Percentiles rank a stretch among this genome's conserved stretches.
Evolutionary conservation across 1,140 invertebrate genomes (phyloP).

Genomic region (Zelostemma sp.): DNA sequence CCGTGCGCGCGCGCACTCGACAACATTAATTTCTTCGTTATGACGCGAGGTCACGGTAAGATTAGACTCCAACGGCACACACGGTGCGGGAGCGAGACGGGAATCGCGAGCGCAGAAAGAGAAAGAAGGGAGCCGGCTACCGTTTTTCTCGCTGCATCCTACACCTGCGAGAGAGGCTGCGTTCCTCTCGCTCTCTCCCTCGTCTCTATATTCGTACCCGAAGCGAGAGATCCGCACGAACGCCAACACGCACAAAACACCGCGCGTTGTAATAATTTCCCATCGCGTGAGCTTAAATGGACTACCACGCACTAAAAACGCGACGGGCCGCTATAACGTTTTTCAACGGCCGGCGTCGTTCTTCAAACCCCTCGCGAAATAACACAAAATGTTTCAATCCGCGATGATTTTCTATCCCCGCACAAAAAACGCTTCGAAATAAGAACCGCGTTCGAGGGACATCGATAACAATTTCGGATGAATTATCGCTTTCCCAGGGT

Average conservation of each 20-base stretch:
- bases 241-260: constrained; percentile 14
- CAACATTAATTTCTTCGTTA: constrained; percentile 55
- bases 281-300: constrained; percentile 14
- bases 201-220: not conserved
- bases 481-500: constrained; percentile 47
- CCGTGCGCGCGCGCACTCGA: constrained; percentile 20
- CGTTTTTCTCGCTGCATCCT: constrained; percentile 8
- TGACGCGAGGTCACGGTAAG: constrained; percentile 46
- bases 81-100: not conserved
- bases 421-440: too few species aligned
- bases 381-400: not conserved
- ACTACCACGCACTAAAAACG: constrained; percentile 13
- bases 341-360: constrained; percentile 6
- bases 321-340: constrained; percentile 3
- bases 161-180: constrained; percentile 1
- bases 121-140: not conserved
- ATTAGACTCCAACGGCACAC: too few species aligned
- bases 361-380: not conserved
- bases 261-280: constrained; percentile 7
- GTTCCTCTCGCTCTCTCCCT: not conserved
- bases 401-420: not conserved
- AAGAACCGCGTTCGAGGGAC: constrained; percentile 4
- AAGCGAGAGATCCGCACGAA: constrained; percentile 17
- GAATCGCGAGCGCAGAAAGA: not conserved
- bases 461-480: constrained; percentile 42